A percentile compares a stretch with the other conserved stretches of the same genome.
phyloP scores from a whole-genome alignment of 2,888 invertebrate species.

The Sesia apiformis region DNA sequence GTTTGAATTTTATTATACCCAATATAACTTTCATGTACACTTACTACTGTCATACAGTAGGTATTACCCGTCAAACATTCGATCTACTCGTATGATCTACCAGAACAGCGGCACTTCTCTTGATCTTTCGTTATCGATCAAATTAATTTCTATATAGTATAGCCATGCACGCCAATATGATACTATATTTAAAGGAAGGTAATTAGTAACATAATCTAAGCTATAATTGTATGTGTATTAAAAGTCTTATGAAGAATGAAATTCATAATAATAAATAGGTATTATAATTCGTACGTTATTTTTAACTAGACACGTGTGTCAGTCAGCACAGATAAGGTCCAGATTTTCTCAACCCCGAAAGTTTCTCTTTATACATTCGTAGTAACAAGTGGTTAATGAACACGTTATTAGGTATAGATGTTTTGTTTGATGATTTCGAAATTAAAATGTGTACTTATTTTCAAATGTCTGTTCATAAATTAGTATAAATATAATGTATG shows the following conservation, averaged over 20 bases:
- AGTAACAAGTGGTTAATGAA: slow-evolving; percentile 4
- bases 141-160: too few relatives aligned
- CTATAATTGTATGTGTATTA: slow-evolving; percentile 31
- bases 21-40: too few relatives aligned
- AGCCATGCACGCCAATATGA: too few relatives aligned
- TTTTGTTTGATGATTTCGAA: not conserved
- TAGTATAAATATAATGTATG: slow-evolving; percentile 54
- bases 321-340: slow-evolving; percentile 22
- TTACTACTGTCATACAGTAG: too few relatives aligned
- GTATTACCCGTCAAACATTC: too few relatives aligned
- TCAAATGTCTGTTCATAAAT: slow-evolving; percentile 44
- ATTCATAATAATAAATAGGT: slow-evolving; percentile 30
- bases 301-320: slow-evolving; percentile 20
- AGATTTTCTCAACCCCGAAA: slow-evolving; percentile 33
- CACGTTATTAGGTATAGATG: not conserved
- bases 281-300: slow-evolving; percentile 35
- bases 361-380: slow-evolving; percentile 25
- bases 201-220: slow-evolving; percentile 39
- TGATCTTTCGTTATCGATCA: too few relatives aligned
- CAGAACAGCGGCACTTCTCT: too few relatives aligned
- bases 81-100: too few relatives aligned
- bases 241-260: slow-evolving; percentile 44
- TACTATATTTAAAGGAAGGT: slow-evolving; percentile 15
- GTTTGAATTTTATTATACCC: too few relatives aligned
- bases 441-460: not conserved